Evolutionary conservation across 2,888 invertebrate genomes (phyloP), one percentile per base, ranked within the genome.

Genomic region (Heliconius charithonia): DNA sequence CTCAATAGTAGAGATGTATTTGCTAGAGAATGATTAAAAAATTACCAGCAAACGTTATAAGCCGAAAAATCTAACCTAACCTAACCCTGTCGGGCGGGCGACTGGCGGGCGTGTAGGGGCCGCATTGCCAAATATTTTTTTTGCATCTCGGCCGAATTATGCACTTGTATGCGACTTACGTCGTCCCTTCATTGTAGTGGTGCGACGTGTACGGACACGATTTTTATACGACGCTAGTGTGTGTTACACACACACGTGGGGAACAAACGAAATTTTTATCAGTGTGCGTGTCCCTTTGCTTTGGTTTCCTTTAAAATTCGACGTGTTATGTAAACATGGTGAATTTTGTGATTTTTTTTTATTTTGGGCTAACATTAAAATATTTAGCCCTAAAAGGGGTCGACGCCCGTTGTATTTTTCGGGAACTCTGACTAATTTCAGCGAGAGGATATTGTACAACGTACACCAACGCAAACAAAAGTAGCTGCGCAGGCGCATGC

Each of bases 61-160:
- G 94, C 93, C 94, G 93, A 95, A 94, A 94, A 94, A 94, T 95
- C 95, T 95, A 95, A 95, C 95, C 95, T 94, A 95, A 94, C 94
- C 95, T 95, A 95, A 95, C 93, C 94, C 94, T 89, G 93, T 91
- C 94, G 94, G 91, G 93, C 95, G 94, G 93, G 92, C 95, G 94
- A 95, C 95, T 95, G 95, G 91, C 94, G 91, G 93, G 89, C 93
- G 94, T 90, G 93, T 93, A 94, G 95, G 95, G 94, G 93, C 95
- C 94, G 94, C 93, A 94, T 95, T 95, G 95, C 95, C 95, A 95
- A 95, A 95, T 94, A 94, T 94, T 95, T 95, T 95, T 95, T 95
- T 95, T 95, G 95, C 94, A 95, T 95, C 95, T 95, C 95, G 93
- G 92, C 95, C 95, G 95, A 95, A 95, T 93, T 95, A 94, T 95